A percentile compares a stretch with the other conserved stretches of the same genome.
phyloP scores from a whole-genome alignment of 2,113 vertebrate species.

The Psittacula cyanocephala region DNA sequence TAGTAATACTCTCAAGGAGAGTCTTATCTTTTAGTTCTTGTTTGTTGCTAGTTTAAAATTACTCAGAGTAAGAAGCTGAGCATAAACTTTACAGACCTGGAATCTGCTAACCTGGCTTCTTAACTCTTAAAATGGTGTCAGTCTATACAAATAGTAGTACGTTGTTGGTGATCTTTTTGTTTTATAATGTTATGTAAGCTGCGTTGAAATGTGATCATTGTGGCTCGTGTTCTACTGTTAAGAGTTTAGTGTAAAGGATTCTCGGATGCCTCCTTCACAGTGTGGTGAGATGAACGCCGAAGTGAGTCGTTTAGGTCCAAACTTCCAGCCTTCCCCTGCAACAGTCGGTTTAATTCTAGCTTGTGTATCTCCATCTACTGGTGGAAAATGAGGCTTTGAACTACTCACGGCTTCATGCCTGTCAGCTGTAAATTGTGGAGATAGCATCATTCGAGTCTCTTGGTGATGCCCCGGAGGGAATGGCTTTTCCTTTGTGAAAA shows the following conservation, averaged over 20 bases:
- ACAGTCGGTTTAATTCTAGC: neutral
- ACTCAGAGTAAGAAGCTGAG: neutral
- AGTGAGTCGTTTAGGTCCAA: neutral
- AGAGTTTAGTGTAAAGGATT: neutral
- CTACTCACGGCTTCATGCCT: neutral
- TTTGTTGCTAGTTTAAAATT: neutral
- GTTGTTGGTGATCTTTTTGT: neutral
- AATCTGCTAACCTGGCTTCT: rapidly evolving
- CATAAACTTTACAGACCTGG: neutral
- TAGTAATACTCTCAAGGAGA: neutral
- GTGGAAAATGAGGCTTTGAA: neutral
- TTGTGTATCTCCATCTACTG: conserved; percentile 23
- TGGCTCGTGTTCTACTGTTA: rapidly evolving
- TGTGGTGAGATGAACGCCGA: neutral
- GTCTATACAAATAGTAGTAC: neutral
- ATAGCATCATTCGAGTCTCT: neutral
- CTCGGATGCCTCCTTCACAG: rapidly evolving
- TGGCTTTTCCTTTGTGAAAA: neutral
- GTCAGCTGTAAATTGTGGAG: neutral
- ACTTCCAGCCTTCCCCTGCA: neutral
- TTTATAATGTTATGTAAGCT: neutral
- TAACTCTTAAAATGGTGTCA: neutral
- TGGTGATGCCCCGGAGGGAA: rapidly evolving
- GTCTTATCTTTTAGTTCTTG: rapidly evolving
- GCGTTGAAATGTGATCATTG: neutral